Percentiles rank a stretch among this genome's conserved stretches.
Conservation (phyloP, 2,113 vertebrate species). For the Murina feae region DNA sequence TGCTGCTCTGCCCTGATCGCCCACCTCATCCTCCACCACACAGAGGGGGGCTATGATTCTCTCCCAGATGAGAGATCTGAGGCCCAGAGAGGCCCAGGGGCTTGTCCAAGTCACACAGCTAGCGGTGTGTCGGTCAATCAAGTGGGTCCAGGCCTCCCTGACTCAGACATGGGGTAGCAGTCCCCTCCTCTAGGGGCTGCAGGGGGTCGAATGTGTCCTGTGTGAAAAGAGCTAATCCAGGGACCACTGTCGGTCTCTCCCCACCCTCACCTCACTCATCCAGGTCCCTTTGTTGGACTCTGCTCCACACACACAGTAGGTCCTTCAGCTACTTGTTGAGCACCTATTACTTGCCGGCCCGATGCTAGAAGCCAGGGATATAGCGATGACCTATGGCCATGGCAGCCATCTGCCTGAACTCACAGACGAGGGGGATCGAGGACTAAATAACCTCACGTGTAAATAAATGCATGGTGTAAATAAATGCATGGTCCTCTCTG, state of each 20-base stretch:
- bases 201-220: not conserved
- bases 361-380: not conserved
- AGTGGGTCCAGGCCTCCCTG: not conserved
- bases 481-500: not conserved
- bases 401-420: not conserved
- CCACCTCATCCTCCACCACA: not conserved
- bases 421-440: not conserved
- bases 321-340: not conserved
- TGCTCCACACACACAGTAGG: not conserved
- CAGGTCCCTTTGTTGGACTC: not conserved
- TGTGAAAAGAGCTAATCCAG: not conserved
- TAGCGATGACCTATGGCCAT: accelerated
- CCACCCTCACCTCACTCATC: not conserved
- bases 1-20: not conserved
- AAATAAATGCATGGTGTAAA: not conserved
- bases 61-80: not conserved
- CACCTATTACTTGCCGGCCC: not conserved
- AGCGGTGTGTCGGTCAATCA: not conserved
- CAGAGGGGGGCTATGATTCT: not conserved
- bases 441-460: not conserved
- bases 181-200: not conserved
- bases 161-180: not conserved
- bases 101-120: not conserved
- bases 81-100: constrained; percentile 10
- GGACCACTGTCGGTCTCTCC: not conserved